These are phyloP conservation scores for Acanthornis magna DNA, from an alignment of 2,797 vertebrate species.

Conservation along the genomic window DNA sequence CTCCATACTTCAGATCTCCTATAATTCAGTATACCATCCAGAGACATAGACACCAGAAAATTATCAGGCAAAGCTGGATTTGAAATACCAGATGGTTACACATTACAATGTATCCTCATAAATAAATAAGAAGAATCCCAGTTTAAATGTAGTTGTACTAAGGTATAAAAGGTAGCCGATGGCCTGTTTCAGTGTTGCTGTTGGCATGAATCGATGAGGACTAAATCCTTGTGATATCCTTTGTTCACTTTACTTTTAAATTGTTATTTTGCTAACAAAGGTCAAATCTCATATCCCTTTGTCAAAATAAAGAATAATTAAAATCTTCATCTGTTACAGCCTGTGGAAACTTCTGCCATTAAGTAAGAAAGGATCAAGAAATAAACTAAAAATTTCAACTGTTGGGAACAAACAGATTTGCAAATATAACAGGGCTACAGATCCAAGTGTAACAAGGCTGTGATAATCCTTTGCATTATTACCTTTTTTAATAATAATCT, in stretches of 20 bases:
- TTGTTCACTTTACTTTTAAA: neutral
- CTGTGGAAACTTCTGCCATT: neutral
- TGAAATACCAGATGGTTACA: constrained; percentile 66
- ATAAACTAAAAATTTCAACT: neutral
- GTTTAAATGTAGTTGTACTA: constrained; percentile 22
- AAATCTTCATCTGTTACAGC: neutral
- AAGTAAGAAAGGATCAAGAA: neutral
- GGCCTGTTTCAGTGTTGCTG: neutral
- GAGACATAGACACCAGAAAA: constrained; percentile 67
- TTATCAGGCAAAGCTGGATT: constrained; percentile 54
- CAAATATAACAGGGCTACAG: neutral
- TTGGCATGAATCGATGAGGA: neutral
- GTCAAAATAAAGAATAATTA: neutral
- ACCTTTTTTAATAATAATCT: neutral
- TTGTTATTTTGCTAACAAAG: neutral
- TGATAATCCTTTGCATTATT: neutral
- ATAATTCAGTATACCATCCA: constrained; percentile 65
- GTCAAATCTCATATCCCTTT: neutral
- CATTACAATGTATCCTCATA: constrained; percentile 38
- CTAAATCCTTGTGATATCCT: neutral
- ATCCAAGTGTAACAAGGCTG: neutral
- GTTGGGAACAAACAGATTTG: neutral
- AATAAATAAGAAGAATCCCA: constrained; percentile 36
- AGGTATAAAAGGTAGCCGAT: neutral
- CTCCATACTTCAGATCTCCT: constrained; percentile 72